Evolutionary conservation across 2,888 invertebrate species (phyloP), one percentile per base, ranked within the genome.

Genomic region (Dione vanillae): DNA sequence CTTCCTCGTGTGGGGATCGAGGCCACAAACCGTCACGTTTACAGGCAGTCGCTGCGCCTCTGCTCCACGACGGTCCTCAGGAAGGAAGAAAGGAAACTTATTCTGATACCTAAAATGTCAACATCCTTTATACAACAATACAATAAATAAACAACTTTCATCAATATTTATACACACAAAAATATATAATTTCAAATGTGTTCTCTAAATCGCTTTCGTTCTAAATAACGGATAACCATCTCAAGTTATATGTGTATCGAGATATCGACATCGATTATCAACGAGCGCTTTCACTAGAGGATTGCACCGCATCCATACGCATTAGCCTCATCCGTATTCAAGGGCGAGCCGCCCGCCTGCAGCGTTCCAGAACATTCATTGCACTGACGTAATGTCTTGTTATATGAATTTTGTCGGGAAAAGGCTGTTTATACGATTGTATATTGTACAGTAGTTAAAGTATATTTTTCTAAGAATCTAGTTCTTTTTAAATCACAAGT

Each of bases 301-400:
- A 82, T 79, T 83, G 83, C 85, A 82, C 75, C 75, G 77, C 77
- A 77, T 89, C 84, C 87, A 89, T 89, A 88, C 75, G 76, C 81
- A 90, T 87, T 83, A 86, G 80, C 78, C 85, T 88, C 85, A 90
- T 90, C 84, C 86, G 85, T 89, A 90, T 90, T 90, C 90, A 91
- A 90, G 90, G 90, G 85, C 89, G 80, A 76, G 75, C 76, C 75
- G 80, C 75, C 80, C 82, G 83, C 83, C 82, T 87, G 89, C 88
- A 86, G 70, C 74, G 76, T 73, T 79, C 77, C 81, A 78, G 82
- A 83, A 80, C 78, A 77, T 80, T 84, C 83, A 77, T 70, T 76
- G 78, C 75, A 71, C 81, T 82, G 73, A 76, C 76, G 73, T 76
- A 73, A 76, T 65, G 64, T 66, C 70, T 69, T 67, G 61, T 52